These are phyloP conservation scores for Propithecus coquereli DNA, from an alignment of 2,113 vertebrate genomes.

Conservation along the genomic window DNA sequence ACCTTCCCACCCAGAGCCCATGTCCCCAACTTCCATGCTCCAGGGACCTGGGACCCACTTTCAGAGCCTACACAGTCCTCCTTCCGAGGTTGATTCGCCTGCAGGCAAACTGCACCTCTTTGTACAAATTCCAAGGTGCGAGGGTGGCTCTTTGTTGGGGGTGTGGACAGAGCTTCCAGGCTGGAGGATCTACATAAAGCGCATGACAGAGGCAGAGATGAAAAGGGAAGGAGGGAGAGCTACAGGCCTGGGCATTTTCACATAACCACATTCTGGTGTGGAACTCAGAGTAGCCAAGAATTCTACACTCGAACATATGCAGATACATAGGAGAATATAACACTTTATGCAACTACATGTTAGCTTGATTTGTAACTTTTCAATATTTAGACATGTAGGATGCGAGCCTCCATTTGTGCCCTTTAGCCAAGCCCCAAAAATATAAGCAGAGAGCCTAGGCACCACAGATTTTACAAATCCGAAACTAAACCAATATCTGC, in stretches of 20 bases:
- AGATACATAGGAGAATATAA: neutral
- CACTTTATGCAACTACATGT: neutral
- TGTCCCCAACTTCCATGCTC: neutral
- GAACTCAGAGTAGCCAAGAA: neutral
- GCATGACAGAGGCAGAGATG: neutral
- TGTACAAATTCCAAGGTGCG: neutral
- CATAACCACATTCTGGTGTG: neutral
- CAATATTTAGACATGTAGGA: neutral
- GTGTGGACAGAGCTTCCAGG: neutral
- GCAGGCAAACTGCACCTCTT: neutral
- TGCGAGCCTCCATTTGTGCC: neutral
- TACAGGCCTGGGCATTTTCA: neutral
- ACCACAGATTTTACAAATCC: neutral
- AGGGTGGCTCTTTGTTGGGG: neutral
- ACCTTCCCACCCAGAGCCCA: neutral
- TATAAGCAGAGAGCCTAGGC: neutral
- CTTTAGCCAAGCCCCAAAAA: neutral
- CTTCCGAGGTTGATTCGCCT: neutral
- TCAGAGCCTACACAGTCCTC: neutral
- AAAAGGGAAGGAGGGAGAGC: neutral
- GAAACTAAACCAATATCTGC: slow-evolving; percentile 1
- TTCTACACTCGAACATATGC: neutral
- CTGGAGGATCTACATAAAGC: neutral
- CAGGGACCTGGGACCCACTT: neutral
- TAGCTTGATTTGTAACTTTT: neutral